Evolutionary conservation across 2,888 invertebrate species (phyloP).

Genomic region (Chrysolina oricalcia): DNA sequence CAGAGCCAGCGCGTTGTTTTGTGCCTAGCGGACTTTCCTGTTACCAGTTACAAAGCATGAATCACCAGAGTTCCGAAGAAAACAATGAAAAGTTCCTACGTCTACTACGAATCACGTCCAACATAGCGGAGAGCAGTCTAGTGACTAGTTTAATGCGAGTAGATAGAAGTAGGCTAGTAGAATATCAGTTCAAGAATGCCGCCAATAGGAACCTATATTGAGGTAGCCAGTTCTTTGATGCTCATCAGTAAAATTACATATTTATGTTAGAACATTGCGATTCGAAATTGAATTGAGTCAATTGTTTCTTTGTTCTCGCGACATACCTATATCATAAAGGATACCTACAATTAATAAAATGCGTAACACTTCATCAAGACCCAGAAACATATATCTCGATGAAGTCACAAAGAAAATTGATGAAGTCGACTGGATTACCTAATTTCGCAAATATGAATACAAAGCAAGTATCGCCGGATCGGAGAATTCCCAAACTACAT

Average conservation of each 20-base stretch:
- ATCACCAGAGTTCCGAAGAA: constrained; percentile 47
- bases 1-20: neutral
- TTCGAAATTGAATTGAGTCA: constrained; percentile 33
- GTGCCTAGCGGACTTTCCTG: constrained; percentile 48
- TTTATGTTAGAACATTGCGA: constrained; percentile 44
- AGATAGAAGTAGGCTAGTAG: constrained; percentile 68
- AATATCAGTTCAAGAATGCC: constrained; percentile 63
- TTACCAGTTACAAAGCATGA: constrained; percentile 46
- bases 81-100: constrained; percentile 46
- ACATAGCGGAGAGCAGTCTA: constrained; percentile 36
- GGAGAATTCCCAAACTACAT: constrained; percentile 11
- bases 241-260: constrained; percentile 55
- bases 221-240: constrained; percentile 39
- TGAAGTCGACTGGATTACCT: constrained; percentile 4
- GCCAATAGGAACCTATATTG: constrained; percentile 44
- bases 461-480: constrained; percentile 20
- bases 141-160: constrained; percentile 35
- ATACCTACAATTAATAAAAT: constrained; percentile 15
- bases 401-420: constrained; percentile 34
- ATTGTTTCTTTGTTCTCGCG: constrained; percentile 35
- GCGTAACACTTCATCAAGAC: constrained; percentile 45
- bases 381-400: constrained; percentile 49
- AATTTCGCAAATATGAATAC: constrained; percentile 28
- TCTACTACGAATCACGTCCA: constrained; percentile 5
- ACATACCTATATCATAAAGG: constrained; percentile 20